These are phyloP conservation scores for Dipodomys ordii DNA, from an alignment of 2,113 vertebrate genomes.

Conservation along the genomic window DNA sequence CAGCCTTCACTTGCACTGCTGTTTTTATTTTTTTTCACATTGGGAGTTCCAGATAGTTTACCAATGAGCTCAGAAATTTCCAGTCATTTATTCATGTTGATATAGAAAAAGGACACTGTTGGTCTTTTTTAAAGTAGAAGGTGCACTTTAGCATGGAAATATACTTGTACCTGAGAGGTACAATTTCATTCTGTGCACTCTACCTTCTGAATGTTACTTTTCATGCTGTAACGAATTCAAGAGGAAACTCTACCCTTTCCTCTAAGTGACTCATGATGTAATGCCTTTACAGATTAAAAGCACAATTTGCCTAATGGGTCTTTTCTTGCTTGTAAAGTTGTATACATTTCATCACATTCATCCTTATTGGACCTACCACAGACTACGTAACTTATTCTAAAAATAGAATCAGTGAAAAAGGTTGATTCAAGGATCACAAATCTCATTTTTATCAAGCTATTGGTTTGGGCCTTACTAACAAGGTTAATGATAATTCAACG, in stretches of 20 bases:
- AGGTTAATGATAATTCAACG: slow-evolving; percentile 1
- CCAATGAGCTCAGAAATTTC: slow-evolving; percentile 64
- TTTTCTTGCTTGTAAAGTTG: slow-evolving; percentile 70
- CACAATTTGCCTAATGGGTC: slow-evolving; percentile 74
- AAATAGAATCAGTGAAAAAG: slow-evolving; percentile 73
- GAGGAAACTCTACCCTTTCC: slow-evolving; percentile 91
- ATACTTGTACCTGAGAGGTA: slow-evolving; percentile 78
- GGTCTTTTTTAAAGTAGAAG: slow-evolving; percentile 70
- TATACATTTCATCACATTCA: slow-evolving; percentile 78
- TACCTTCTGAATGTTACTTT: slow-evolving; percentile 86
- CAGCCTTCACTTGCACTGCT: slow-evolving; percentile 15
- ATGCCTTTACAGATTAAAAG: slow-evolving; percentile 84
- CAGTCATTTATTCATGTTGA: slow-evolving; percentile 39
- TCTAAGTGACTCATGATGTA: slow-evolving; percentile 87
- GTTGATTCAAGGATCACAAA: slow-evolving; percentile 64
- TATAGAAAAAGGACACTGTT: slow-evolving; percentile 41
- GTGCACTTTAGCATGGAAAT: slow-evolving; percentile 83
- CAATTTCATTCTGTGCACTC: slow-evolving; percentile 77
- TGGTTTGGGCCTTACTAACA: slow-evolving; percentile 19
- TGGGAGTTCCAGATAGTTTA: slow-evolving; percentile 60
- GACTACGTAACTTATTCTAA: slow-evolving; percentile 74
- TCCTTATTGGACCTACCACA: slow-evolving; percentile 63
- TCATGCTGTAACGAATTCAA: slow-evolving; percentile 82
- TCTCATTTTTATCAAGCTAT: slow-evolving; percentile 65
- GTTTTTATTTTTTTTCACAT: slow-evolving; percentile 1